Conservation (phyloP, 37 sponge, comb jelly and placozoan species). For the Hexactinellida sp. region DNA sequence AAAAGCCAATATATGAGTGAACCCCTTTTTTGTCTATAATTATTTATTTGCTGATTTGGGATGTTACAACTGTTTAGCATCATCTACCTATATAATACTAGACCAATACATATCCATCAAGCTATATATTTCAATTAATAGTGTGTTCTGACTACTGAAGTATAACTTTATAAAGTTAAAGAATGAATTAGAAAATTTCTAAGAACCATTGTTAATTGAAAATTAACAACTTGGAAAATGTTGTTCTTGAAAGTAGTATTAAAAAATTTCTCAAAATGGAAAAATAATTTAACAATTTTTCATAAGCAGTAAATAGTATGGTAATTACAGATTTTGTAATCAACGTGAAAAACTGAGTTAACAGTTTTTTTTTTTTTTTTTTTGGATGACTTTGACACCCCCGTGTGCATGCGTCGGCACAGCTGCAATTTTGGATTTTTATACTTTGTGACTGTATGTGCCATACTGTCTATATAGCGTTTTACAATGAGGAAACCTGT, state of each 20-base stretch:
- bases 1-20: background rate
- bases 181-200: background rate
- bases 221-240: background rate
- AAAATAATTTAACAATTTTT: background rate
- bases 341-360: too few relatives aligned
- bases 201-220: background rate
- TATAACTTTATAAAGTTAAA: background rate
- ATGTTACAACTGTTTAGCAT: background rate
- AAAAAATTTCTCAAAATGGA: background rate
- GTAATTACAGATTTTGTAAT: background rate
- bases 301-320: background rate
- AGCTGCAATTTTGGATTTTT: too few relatives aligned
- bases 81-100: background rate
- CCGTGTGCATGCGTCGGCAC: too few relatives aligned
- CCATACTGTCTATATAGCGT: too few relatives aligned
- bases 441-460: too few relatives aligned
- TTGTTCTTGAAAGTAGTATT: background rate
- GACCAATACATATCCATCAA: background rate
- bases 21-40: background rate
- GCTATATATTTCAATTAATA: background rate
- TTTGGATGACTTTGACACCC: background rate
- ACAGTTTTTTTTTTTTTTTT: too few relatives aligned
- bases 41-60: background rate
- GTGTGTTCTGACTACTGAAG: background rate
- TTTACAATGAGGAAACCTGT: too few relatives aligned